A percentile compares a stretch with the other conserved stretches of the same genome.
Evolutionary conservation across 2,797 vertebrate species (phyloP).

Genomic region (Oreonectes daqikongensis): DNA sequence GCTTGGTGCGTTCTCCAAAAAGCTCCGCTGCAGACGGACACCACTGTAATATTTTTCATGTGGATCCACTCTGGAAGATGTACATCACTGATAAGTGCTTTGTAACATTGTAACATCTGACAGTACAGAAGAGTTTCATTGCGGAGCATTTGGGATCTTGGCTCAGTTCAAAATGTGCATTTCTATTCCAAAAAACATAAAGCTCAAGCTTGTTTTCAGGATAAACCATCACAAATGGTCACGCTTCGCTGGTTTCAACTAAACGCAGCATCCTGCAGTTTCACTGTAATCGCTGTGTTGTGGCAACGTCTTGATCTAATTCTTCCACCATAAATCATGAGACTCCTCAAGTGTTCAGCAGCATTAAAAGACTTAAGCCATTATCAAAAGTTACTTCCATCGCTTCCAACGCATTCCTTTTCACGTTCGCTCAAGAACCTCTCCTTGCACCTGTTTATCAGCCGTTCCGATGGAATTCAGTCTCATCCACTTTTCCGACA

Average conservation of each 20-base stretch:
- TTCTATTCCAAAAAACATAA: constrained; percentile 17
- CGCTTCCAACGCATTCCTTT: constrained; percentile 64
- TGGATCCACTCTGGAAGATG: constrained; percentile 54
- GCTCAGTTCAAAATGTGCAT: not conserved
- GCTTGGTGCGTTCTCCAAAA: constrained; percentile 58
- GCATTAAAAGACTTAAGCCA: constrained; percentile 6
- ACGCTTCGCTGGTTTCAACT: constrained; percentile 11
- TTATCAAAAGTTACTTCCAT: constrained; percentile 24
- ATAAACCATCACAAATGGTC: constrained; percentile 1
- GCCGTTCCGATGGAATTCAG: constrained; percentile 46
- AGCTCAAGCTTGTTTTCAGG: not conserved
- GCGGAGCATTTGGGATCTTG: not conserved
- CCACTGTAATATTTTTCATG: constrained; percentile 57
- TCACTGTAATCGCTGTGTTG: constrained; percentile 11
- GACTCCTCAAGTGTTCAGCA: constrained; percentile 30
- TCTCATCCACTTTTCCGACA: constrained; percentile 46
- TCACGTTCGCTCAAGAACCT: constrained; percentile 41
- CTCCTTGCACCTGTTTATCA: constrained; percentile 61
- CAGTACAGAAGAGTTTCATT: constrained; percentile 25
- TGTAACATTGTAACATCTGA: constrained; percentile 55
- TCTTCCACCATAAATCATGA: constrained; percentile 24
- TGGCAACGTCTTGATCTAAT: constrained; percentile 9
- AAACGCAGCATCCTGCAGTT: constrained; percentile 2
- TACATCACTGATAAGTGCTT: constrained; percentile 55
- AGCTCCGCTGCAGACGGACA: constrained; percentile 57